Percentiles rank a stretch among this genome's conserved stretches.
phyloP scores from a whole-genome alignment of 2,113 vertebrate genomes.

The Electrona antarctica region DNA sequence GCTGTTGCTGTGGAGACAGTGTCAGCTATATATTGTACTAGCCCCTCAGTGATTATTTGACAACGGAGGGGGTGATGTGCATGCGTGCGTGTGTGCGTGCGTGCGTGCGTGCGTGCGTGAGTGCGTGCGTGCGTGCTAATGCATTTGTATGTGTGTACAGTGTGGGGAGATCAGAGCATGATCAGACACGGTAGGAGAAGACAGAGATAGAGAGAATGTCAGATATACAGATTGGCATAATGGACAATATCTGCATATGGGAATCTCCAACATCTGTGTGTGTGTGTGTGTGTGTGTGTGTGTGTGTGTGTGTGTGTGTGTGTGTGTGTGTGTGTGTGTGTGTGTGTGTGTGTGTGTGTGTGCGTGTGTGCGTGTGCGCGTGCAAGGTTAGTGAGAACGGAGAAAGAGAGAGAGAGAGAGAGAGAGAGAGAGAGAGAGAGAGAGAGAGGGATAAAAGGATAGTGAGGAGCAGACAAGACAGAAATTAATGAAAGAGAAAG shows the following conservation, averaged over 20 bases:
- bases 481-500: neutral
- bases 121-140: no score
- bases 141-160: no score
- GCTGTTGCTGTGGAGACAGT: conserved; percentile 25
- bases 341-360: no score
- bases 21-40: conserved; percentile 19
- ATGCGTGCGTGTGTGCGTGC: no score
- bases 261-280: neutral
- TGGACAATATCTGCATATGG: neutral
- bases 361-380: no score
- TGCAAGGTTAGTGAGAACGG: neutral
- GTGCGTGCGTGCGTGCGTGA: neutral
- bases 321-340: no score
- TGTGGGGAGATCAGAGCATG: no score
- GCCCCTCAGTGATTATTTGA: conserved; percentile 27
- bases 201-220: neutral
- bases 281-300: no score
- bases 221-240: neutral
- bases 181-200: conserved; percentile 1
- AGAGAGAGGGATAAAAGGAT: neutral
- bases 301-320: no score
- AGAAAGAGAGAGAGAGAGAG: neutral
- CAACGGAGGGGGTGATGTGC: neutral
- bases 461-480: neutral
- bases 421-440: neutral